These are phyloP conservation scores for Pseudomyrmex sp. DNA, from an alignment of 1,140 invertebrate species.

Conservation along the genomic window DNA sequence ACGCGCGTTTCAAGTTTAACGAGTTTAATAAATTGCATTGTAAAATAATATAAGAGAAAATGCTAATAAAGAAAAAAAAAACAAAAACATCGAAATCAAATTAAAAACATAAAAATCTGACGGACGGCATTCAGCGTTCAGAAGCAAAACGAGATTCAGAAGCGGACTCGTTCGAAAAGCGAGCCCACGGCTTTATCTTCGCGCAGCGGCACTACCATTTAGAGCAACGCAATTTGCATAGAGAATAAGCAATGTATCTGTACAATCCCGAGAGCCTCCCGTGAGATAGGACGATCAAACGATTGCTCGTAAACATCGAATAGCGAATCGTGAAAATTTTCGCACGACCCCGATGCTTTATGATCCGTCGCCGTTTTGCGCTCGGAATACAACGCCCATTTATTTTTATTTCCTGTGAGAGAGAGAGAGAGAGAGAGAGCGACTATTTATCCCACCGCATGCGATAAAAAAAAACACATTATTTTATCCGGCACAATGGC, in stretches of 20 bases:
- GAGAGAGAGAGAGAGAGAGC: too few species aligned
- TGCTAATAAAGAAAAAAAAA: too few species aligned
- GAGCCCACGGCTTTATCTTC: slow-evolving; percentile 31
- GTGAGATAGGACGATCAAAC: slow-evolving; percentile 73
- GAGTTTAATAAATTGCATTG: too few species aligned
- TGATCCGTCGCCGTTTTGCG: slow-evolving; percentile 25
- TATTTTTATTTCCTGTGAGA: neutral
- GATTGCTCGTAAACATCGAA: slow-evolving; percentile 69
- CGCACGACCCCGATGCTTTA: slow-evolving; percentile 71
- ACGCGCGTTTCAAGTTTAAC: too few species aligned
- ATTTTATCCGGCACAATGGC: slow-evolving; percentile 7
- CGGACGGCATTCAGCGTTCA: too few species aligned
- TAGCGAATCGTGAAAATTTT: slow-evolving; percentile 67
- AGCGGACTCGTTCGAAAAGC: neutral
- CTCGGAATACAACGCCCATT: slow-evolving; percentile 45
- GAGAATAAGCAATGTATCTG: slow-evolving; percentile 53
- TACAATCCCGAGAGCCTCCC: slow-evolving; percentile 27
- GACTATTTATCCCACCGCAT: neutral
- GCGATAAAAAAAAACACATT: slow-evolving; percentile 6
- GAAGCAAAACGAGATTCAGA: too few species aligned
- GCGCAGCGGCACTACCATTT: slow-evolving; percentile 63
- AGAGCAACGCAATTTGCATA: slow-evolving; percentile 59
- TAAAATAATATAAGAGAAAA: too few species aligned
- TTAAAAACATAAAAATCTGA: too few species aligned
- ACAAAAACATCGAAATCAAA: too few species aligned